These are phyloP conservation scores for Pelusios castaneus DNA, from an alignment of 2,113 vertebrate genomes.

Conservation along the genomic window DNA sequence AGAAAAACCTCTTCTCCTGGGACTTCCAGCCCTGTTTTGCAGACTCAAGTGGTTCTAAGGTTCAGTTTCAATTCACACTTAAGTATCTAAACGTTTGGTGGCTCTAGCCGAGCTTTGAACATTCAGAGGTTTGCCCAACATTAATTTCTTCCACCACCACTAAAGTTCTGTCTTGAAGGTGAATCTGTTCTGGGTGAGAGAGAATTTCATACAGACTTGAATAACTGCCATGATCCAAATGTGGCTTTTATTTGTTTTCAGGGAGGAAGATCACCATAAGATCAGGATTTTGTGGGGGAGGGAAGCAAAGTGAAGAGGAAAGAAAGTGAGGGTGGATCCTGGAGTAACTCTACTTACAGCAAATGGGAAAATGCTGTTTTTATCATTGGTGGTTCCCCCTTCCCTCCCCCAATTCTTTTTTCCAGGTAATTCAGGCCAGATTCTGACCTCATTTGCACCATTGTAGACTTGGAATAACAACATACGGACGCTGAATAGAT, in stretches of 20 bases:
- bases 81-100: neutral
- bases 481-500: neutral
- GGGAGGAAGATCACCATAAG: neutral
- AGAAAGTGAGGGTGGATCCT: neutral
- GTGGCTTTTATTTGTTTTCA: neutral
- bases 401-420: too few relatives aligned
- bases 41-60: neutral
- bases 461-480: neutral
- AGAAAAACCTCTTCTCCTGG: neutral
- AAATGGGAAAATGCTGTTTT: neutral
- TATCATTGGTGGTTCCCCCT: neutral
- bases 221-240: neutral
- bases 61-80: slow-evolving; percentile 19
- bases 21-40: neutral
- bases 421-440: neutral
- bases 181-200: neutral
- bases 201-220: slow-evolving; percentile 24
- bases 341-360: neutral
- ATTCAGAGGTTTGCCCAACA: neutral
- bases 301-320: neutral
- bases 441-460: neutral
- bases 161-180: slow-evolving; percentile 11
- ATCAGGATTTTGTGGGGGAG: neutral
- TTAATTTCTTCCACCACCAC: neutral
- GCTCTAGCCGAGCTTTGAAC: neutral